Evolutionary conservation across 1,140 invertebrate species (phyloP).

Genomic region (Drosophila watanabei): DNA sequence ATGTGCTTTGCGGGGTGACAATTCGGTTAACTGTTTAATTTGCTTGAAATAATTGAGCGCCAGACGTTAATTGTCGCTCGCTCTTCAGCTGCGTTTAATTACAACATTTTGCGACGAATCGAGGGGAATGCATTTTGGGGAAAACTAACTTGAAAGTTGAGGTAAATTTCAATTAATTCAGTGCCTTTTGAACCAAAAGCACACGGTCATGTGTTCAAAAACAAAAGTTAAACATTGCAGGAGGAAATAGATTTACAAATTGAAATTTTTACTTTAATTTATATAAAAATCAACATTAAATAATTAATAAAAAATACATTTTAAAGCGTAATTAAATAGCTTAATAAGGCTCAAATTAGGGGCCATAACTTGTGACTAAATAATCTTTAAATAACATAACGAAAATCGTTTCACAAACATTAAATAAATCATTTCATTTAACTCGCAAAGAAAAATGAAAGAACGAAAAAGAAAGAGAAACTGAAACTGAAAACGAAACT

Average conservation of each 20-base stretch:
- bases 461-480: too few relatives aligned
- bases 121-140: background rate
- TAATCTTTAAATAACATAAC: background rate
- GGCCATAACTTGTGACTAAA: background rate
- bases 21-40: constrained; percentile 82
- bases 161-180: background rate
- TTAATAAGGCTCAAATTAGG: too few relatives aligned
- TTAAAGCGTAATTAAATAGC: too few relatives aligned
- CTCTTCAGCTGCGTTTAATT: constrained; percentile 41
- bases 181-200: too few relatives aligned
- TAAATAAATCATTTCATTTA: too few relatives aligned
- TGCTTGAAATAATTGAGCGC: constrained; percentile 74
- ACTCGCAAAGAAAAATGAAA: background rate
- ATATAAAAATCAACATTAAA: too few relatives aligned
- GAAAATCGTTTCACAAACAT: background rate
- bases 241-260: too few relatives aligned
- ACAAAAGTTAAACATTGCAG: too few relatives aligned
- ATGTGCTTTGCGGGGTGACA: constrained; percentile 53
- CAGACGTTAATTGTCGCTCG: constrained; percentile 32
- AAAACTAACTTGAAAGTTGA: too few relatives aligned
- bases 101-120: constrained; percentile 20
- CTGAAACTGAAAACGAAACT: constrained; percentile 36
- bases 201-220: too few relatives aligned
- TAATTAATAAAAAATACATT: too few relatives aligned
- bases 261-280: too few relatives aligned